Base-by-base conservation (phyloP, 2,113 vertebrate genomes). In the Cephalopterus ornatus region DNA sequence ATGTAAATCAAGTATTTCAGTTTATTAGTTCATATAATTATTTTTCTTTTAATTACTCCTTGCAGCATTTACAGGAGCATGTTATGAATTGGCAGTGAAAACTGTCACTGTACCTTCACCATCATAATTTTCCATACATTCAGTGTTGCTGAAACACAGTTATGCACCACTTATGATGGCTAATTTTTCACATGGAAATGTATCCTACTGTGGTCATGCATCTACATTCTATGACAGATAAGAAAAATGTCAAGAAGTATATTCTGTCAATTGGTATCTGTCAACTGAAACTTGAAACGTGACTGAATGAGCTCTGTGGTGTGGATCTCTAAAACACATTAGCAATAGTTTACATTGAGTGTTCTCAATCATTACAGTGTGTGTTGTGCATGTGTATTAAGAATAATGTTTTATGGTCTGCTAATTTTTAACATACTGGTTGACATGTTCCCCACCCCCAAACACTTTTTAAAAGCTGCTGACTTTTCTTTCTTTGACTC, bases 281-380 rank as follows among this genome's bases (percentile, higher is more conserved):
- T 96, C 94, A 93, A 35, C 80, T 82, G 91, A 89, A 94, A 95
- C 71, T 70, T 89, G 82, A 91, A 92, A 93, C 42, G 77, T 33
- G 84, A 87, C 77, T 28, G 11, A 88, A 56, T 67, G 28, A 39
- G 73, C 59, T 96, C 62, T 0, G 2, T 70, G 58, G 37, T 72
- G 74, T 19, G 28, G 74, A 83, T 67, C 82, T 88, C 52, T 74
- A 89, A 59, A 44, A 68, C 24, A 58, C 72, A 93, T 97, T 96
- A 97, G 47, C 89, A 95, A 58, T 84, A 93, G 53, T 95, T 97
- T 96, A 50, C 62, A 91, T 97, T 96, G 88, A 65, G 32, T 52
- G 85, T 89, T 74, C 90, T 84, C 61, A 77, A 37, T 35, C 81
- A 67, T 90, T 86, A 55, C 23, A 53, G 39, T 53, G 62, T 97